These are phyloP conservation scores for Paradoxurus hermaphroditus DNA, from an alignment of 2,113 vertebrate species.

Conservation along the genomic window DNA sequence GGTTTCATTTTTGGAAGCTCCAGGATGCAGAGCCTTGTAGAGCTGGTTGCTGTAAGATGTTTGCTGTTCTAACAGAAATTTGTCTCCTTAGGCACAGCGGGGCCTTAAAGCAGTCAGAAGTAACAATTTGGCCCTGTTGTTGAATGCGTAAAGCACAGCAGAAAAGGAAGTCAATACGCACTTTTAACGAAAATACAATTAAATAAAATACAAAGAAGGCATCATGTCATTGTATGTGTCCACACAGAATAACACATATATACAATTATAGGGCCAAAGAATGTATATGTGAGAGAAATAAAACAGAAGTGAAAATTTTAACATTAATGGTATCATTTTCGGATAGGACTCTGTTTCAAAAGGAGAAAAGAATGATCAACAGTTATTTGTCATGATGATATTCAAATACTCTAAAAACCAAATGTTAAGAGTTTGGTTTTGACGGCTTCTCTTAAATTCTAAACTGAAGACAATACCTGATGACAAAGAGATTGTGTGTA, in stretches of 20 bases:
- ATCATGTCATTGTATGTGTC: not conserved
- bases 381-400: not conserved
- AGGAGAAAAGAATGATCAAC: not conserved
- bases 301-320: constrained; percentile 15
- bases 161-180: not conserved
- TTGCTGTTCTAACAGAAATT: not conserved
- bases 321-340: not conserved
- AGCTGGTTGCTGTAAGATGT: constrained; percentile 29
- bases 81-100: constrained; percentile 36
- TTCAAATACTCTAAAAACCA: not conserved
- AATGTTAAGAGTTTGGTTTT: not conserved
- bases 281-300: not conserved
- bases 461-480: not conserved
- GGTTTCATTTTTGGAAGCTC: not conserved
- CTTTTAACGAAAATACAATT: not conserved
- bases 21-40: not conserved
- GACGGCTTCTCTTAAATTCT: not conserved
- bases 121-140: not conserved
- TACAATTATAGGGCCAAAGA: not conserved
- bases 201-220: not conserved
- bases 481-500: not conserved
- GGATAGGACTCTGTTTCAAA: not conserved
- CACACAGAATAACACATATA: not conserved
- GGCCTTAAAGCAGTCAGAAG: not conserved
- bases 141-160: not conserved